Percentiles rank a stretch among this genome's conserved stretches.
Evolutionary conservation across 2,888 invertebrate genomes (phyloP).

Genomic region (Amaurobius ferox): DNA sequence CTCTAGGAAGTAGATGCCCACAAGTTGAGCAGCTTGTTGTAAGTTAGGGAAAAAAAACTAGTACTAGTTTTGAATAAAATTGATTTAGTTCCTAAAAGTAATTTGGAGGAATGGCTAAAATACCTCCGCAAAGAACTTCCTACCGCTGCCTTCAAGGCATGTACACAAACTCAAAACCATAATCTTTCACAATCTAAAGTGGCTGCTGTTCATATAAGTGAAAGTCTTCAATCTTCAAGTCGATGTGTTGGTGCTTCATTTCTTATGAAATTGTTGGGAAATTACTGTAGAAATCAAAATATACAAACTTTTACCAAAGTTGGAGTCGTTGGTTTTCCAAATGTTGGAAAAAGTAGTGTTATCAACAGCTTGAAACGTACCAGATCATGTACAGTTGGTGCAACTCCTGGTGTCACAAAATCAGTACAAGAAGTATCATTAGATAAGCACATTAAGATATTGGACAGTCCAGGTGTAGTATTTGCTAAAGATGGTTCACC

Average conservation of each 20-base stretch:
- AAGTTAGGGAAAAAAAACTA: conserved; percentile 86
- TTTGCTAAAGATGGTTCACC: conserved; percentile 81
- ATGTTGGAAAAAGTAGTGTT: conserved; percentile 99
- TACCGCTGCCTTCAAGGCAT: conserved; percentile 87
- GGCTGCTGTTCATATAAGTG: conserved; percentile 74
- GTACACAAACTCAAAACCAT: conserved; percentile 89
- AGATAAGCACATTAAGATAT: conserved; percentile 94
- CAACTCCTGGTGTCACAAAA: conserved; percentile 95
- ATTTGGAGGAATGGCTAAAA: conserved; percentile 92
- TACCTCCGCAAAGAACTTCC: conserved; percentile 90
- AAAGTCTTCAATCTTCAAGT: conserved; percentile 79
- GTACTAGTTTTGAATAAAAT: conserved; percentile 98
- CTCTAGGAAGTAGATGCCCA: conserved; percentile 86
- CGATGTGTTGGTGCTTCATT: conserved; percentile 95
- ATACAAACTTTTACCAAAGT: conserved; percentile 94
- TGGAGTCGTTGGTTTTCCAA: conserved; percentile 96
- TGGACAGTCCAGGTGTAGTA: conserved; percentile 98
- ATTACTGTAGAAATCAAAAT: conserved; percentile 95
- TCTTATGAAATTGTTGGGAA: conserved; percentile 92
- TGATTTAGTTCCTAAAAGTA: conserved; percentile 92
- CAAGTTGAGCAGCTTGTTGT: conserved; percentile 93
- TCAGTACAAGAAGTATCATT: conserved; percentile 95
- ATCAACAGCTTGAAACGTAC: conserved; percentile 98
- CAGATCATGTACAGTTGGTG: conserved; percentile 94
- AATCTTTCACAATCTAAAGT: conserved; percentile 80